A percentile compares a stretch with the other conserved stretches of the same genome.
Evolutionary conservation across 1,140 invertebrate genomes (phyloP).

Genomic region (Drosophila subpulchrella): DNA sequence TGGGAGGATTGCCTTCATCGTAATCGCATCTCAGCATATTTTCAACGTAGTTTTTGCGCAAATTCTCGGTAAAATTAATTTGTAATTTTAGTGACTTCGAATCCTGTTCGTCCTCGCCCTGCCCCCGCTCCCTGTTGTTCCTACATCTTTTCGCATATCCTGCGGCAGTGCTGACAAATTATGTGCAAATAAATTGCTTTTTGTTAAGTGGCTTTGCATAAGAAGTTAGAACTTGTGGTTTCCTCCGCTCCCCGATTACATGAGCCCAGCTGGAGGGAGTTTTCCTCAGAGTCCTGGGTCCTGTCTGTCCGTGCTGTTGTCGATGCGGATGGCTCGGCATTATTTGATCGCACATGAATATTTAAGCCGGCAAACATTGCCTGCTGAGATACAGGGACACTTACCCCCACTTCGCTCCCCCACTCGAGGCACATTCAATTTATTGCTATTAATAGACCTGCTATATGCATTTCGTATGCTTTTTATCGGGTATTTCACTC

Average conservation of each 20-base stretch:
- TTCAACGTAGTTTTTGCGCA: conserved; percentile 73
- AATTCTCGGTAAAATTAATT: conserved; percentile 79
- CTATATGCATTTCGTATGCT: conserved; percentile 61
- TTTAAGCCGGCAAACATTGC: conserved; percentile 70
- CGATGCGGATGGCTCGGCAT: conserved; percentile 45
- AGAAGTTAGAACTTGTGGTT: conserved; percentile 68
- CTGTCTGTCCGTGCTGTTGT: conserved; percentile 19
- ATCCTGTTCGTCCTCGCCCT: conserved; percentile 2
- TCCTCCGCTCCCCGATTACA: conserved; percentile 19
- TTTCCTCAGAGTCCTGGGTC: conserved; percentile 13
- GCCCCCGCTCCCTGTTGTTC: conserved; percentile 1
- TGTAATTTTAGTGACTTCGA: conserved; percentile 71
- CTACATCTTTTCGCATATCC: conserved; percentile 66
- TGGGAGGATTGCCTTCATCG: conserved; percentile 26
- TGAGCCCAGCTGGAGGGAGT: conserved; percentile 14
- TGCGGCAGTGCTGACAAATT: conserved; percentile 76
- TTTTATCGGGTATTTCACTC: conserved; percentile 55
- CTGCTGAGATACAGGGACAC: conserved; percentile 29
- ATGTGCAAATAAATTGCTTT: conserved; percentile 83
- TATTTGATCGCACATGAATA: conserved; percentile 78
- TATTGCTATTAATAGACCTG: conserved; percentile 72
- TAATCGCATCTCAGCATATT: conserved; percentile 57
- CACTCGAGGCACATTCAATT: conserved; percentile 62
- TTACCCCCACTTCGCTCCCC: conserved; percentile 16
- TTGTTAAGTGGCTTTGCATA: conserved; percentile 83